phyloP scores from a whole-genome alignment of 2,797 vertebrate species.

The Myoxocephalus aenaeus region DNA sequence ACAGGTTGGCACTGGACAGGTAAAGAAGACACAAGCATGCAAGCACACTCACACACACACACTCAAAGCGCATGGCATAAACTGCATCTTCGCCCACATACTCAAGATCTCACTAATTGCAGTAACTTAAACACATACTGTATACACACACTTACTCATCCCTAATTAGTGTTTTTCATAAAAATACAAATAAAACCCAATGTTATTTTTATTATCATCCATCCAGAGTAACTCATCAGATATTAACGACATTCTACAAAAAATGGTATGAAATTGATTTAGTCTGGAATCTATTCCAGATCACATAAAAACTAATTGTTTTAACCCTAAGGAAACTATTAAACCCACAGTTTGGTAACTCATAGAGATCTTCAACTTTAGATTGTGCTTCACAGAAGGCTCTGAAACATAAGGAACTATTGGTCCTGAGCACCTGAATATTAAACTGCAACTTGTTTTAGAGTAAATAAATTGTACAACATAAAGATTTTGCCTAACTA shows the following conservation, averaged over 20 bases:
- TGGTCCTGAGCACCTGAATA: neutral
- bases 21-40: conserved; percentile 56
- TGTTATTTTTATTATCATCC: neutral
- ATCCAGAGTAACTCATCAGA: neutral
- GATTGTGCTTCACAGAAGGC: neutral
- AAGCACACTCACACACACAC: neutral
- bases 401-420: neutral
- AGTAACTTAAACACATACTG: neutral
- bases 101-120: neutral
- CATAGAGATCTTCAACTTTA: neutral
- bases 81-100: neutral
- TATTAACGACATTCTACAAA: neutral
- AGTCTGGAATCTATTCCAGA: neutral
- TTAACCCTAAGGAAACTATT: neutral
- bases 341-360: neutral
- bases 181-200: neutral
- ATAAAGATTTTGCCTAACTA: neutral
- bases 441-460: neutral
- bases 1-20: conserved; percentile 92
- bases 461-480: neutral
- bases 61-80: neutral
- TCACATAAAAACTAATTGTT: neutral
- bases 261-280: neutral
- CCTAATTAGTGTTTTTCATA: no score
- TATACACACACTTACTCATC: neutral